Evolutionary conservation across 2,888 invertebrate species (phyloP).

Genomic region (Nephrotoma guestfalica): DNA sequence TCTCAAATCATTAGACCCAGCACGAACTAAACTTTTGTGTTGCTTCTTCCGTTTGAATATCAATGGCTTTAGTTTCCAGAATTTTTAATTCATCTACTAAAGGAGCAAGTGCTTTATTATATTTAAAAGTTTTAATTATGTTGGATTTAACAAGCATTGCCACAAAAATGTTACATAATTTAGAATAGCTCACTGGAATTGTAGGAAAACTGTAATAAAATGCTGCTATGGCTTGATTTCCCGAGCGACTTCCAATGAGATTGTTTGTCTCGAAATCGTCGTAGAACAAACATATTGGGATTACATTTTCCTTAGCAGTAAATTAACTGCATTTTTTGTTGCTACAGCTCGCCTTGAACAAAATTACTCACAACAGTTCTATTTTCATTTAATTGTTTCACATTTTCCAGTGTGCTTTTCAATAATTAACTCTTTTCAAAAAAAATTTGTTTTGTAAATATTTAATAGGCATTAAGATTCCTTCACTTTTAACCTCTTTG

Average conservation of each 20-base stretch:
- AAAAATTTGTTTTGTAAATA: background rate
- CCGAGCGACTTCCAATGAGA: slow-evolving; percentile 7
- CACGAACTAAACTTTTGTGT: background rate
- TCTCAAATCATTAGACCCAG: too few species aligned
- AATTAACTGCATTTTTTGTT: background rate
- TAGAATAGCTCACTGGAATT: slow-evolving; percentile 1
- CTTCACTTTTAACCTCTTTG: background rate
- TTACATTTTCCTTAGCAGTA: slow-evolving; percentile 6
- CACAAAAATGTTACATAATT: background rate
- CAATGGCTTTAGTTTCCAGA: slow-evolving; percentile 1
- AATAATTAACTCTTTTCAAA: background rate
- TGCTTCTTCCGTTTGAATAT: background rate
- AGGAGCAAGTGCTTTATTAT: background rate
- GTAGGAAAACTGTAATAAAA: slow-evolving; percentile 7
- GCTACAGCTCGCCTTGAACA: slow-evolving; percentile 5
- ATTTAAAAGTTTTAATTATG: background rate
- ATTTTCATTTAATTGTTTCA: background rate
- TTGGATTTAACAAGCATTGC: slow-evolving; percentile 6
- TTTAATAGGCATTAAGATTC: background rate
- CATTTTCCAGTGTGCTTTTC: background rate
- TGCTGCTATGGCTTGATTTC: slow-evolving; percentile 5
- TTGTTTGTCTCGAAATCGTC: too few species aligned
- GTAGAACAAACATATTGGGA: slow-evolving; percentile 6
- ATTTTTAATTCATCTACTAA: slow-evolving; percentile 6
- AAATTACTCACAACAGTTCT: background rate